These are phyloP conservation scores for Daboia siamensis DNA, from an alignment of 2,113 vertebrate genomes.

Conservation along the genomic window DNA sequence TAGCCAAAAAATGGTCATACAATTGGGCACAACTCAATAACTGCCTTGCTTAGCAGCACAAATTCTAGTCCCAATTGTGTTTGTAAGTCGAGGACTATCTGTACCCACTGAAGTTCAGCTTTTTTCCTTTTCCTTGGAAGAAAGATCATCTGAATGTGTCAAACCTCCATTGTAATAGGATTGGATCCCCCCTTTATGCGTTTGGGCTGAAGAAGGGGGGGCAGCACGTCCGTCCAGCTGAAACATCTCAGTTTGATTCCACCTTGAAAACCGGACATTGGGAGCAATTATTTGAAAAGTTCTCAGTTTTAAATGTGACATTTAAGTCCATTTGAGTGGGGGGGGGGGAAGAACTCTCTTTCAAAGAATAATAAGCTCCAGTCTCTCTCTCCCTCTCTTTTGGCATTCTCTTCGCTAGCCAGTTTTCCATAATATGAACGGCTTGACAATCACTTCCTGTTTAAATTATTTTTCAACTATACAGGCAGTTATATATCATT, in stretches of 20 bases:
- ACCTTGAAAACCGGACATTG: not conserved
- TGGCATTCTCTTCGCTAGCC: constrained; percentile 65
- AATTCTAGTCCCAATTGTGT: not conserved
- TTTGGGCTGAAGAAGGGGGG: not conserved
- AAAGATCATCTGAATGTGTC: not conserved
- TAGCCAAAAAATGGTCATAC: no score
- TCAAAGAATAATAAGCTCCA: constrained; percentile 68
- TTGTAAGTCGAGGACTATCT: not conserved
- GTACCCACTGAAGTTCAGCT: not conserved
- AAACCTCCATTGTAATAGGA: not conserved
- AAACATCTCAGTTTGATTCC: not conserved
- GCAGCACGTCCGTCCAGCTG: not conserved
- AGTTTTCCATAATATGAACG: constrained; percentile 77
- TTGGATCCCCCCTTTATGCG: not conserved
- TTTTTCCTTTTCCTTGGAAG: not conserved
- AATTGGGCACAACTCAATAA: no score
- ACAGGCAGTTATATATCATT: constrained; percentile 67
- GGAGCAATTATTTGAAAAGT: constrained; percentile 40
- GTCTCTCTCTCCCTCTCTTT: not conserved
- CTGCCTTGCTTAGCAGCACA: not conserved
- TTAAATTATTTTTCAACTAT: constrained; percentile 78
- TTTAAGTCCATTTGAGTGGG: constrained; percentile 65
- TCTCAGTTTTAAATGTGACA: constrained; percentile 60
- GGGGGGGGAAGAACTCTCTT: constrained; percentile 46
- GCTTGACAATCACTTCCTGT: constrained; percentile 75